Conservation (phyloP, 2,888 invertebrate species). For the Patella caerulea region DNA sequence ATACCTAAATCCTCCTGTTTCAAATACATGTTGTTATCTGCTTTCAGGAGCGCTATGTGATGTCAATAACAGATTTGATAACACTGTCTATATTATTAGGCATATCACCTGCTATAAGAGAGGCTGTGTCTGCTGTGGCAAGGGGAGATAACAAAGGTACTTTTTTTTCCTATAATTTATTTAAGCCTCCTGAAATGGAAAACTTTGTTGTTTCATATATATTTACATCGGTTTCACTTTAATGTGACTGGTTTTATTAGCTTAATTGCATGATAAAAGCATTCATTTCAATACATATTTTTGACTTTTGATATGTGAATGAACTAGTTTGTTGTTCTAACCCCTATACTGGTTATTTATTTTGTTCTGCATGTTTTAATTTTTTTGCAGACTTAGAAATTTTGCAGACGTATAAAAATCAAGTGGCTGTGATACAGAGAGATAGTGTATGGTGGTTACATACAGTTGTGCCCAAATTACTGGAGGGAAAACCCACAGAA, state of each 20-base stretch:
- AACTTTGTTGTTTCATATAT: too few relatives aligned
- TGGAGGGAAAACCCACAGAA: conserved; percentile 81
- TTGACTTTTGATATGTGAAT: not conserved
- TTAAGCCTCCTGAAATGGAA: too few relatives aligned
- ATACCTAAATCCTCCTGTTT: too few relatives aligned
- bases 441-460: conserved; percentile 92
- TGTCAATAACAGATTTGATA: conserved; percentile 86
- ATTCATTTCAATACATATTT: not conserved
- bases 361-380: too few relatives aligned
- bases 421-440: conserved; percentile 80
- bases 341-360: too few relatives aligned
- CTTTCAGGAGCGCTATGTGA: conserved; percentile 83
- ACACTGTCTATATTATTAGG: conserved; percentile 88
- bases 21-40: too few relatives aligned
- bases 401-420: conserved; percentile 72
- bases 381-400: conserved; percentile 64
- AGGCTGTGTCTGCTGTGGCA: conserved; percentile 74
- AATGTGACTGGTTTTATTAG: too few relatives aligned
- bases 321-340: too few relatives aligned
- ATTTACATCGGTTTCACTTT: too few relatives aligned
- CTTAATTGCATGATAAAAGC: not conserved
- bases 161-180: not conserved
- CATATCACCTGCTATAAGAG: conserved; percentile 78
- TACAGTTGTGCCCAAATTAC: conserved; percentile 83
- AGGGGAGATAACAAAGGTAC: conserved; percentile 71